phyloP scores from a whole-genome alignment of 1,140 invertebrate genomes.

The Charaxes varanes region DNA sequence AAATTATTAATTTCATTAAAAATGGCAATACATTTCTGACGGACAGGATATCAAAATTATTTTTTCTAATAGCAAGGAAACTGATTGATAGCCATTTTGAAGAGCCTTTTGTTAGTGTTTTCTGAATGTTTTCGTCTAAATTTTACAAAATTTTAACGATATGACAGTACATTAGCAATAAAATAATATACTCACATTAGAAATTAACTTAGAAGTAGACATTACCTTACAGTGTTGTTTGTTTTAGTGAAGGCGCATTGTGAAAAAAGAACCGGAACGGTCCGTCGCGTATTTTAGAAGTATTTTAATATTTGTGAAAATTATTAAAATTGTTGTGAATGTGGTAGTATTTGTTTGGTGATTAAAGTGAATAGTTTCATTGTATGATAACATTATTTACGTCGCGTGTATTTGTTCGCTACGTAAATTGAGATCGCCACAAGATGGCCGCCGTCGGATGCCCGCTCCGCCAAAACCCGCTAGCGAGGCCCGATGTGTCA shows the following conservation, averaged over 20 bases:
- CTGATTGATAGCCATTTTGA: conserved; percentile 73
- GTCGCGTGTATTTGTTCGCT: conserved; percentile 62
- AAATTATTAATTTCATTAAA: conserved; percentile 47
- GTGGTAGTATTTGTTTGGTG: conserved; percentile 21
- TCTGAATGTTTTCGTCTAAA: conserved; percentile 70
- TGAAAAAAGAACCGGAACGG: conserved; percentile 66
- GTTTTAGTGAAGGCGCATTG: conserved; percentile 57
- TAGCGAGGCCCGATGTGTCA: conserved; percentile 67
- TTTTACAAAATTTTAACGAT: conserved; percentile 45
- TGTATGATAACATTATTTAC: conserved; percentile 47
- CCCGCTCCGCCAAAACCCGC: conserved; percentile 67
- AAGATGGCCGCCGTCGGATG: conserved; percentile 69
- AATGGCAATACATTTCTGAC: conserved; percentile 66
- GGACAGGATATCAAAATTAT: conserved; percentile 68
- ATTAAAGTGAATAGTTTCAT: conserved; percentile 19
- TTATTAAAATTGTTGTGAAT: conserved; percentile 19
- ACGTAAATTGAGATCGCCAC: conserved; percentile 68
- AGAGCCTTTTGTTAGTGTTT: conserved; percentile 74
- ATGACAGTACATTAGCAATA: conserved; percentile 33
- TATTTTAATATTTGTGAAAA: conserved; percentile 34
- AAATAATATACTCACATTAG: conserved; percentile 25
- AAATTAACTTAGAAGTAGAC: conserved; percentile 20
- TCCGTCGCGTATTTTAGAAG: conserved; percentile 41
- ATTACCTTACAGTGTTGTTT: conserved; percentile 43
- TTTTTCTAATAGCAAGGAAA: conserved; percentile 67